phyloP scores from a whole-genome alignment of 2,797 vertebrate species.

The Chiloscyllium punctatum region DNA sequence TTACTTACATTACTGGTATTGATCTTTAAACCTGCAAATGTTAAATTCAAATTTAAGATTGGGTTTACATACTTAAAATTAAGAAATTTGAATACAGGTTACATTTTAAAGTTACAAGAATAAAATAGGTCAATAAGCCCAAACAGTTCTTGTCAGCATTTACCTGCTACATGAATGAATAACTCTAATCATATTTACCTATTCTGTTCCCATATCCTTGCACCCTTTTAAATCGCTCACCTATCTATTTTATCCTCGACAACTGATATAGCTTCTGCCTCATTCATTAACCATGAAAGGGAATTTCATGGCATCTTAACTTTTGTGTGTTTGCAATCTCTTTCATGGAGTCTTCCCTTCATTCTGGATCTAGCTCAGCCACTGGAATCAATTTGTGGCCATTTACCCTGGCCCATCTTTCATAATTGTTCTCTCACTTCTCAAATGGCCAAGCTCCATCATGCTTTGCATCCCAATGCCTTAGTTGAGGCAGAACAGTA shows the following conservation, averaged over 20 bases:
- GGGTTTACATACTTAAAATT: not conserved
- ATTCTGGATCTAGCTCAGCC: not conserved
- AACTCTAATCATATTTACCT: not conserved
- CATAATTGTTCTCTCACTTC: not conserved
- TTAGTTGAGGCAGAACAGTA: not conserved
- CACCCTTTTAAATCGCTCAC: not conserved
- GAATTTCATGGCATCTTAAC: not conserved
- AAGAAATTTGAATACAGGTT: not conserved
- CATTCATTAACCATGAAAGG: not conserved
- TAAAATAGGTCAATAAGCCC: not conserved
- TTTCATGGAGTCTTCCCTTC: not conserved
- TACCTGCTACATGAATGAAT: not conserved
- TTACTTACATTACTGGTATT: not conserved
- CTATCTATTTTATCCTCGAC: not conserved
- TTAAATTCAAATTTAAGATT: not conserved
- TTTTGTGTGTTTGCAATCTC: not conserved
- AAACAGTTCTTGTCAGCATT: not conserved
- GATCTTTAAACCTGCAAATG: not conserved
- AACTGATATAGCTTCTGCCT: not conserved
- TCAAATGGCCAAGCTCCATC: not conserved
- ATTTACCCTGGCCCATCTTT: not conserved
- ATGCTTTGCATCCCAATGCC: not conserved
- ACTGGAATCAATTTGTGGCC: not conserved
- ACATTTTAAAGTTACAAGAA: not conserved
- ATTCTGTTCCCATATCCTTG: not conserved